Base-by-base conservation (phyloP, 1,140 invertebrate species). In the Drosophila watanabei region DNA sequence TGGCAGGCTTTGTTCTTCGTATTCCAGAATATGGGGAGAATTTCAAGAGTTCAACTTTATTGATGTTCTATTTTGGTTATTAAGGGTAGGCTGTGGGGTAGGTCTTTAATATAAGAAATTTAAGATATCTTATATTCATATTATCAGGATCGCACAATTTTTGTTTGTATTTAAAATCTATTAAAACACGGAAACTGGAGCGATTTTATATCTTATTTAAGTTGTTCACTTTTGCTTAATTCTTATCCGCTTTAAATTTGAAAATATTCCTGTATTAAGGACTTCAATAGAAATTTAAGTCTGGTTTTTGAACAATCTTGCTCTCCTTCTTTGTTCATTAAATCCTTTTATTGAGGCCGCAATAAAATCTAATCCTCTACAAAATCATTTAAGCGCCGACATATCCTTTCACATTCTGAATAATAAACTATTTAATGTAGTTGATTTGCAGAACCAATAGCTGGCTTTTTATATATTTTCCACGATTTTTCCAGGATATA, bases 1-100 rank as follows among this genome's bases (percentile, higher is more conserved):
- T 88, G 62, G 32, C 70, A 51, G 65, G 45, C 58, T 45, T 79
- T 79, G 69, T 86, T n/a, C 41, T 52, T 16, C 18, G 8, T 33
- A 10, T 10, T 18, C 14, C 41, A 18, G 18, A 16, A 11, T 35
- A 45, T 54, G 18, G 11, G 4, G 28, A 18, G 7, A 35, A 8
- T 8, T 24, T 35, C 6, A 13, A 13, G n/a, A 33, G 51, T 54
- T 35, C 1, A 35, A 54, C 51, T 54, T 54, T 54, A 20, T 54
- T 54, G 32, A 2, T 0, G 11, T 7, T 37, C 8, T 24, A 24
- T 35, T 37, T 56, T 16, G 52, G 18, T 10, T 4, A 24, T 56
- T 10, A 16, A 20, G 35, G 35, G 11, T 14, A 35, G 11, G 52
- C 13, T 35, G 13, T 18, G 32, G 1, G 2, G 14, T 4, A 30